Evolutionary conservation across 2,113 vertebrate species (phyloP).

Genomic region (Probosciger aterrimus): DNA sequence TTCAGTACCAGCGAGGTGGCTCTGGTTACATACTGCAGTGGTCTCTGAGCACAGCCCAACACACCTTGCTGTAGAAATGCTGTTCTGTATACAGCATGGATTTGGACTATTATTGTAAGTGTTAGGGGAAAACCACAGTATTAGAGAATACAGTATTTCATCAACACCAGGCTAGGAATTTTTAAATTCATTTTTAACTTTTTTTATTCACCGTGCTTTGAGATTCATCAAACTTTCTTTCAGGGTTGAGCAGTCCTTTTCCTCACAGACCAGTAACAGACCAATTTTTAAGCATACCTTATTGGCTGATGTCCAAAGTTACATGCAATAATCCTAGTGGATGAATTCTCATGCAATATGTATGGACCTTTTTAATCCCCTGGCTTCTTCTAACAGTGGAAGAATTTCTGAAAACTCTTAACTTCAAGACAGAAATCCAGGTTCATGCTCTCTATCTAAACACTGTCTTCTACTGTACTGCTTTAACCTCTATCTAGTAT

Average conservation of each 20-base stretch:
- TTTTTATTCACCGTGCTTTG: rapidly evolving
- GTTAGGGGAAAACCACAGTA: not conserved
- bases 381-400: not conserved
- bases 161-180: not conserved
- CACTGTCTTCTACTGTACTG: not conserved
- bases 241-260: not conserved
- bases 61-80: no score
- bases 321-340: rapidly evolving
- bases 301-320: not conserved
- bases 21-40: rapidly evolving
- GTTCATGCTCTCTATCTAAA: not conserved
- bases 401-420: not conserved
- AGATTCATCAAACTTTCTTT: not conserved
- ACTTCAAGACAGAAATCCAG: not conserved
- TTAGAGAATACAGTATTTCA: not conserved
- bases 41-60: not conserved
- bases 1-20: not conserved
- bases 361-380: not conserved
- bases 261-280: rapidly evolving
- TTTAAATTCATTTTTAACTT: not conserved
- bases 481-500: not conserved
- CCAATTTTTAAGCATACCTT: rapidly evolving
- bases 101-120: no score
- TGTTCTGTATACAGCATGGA: rapidly evolving
- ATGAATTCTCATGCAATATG: not conserved